Percentiles rank a stretch among this genome's conserved stretches.
These are phyloP conservation scores for Toxostoma redivivum DNA, from an alignment of 2,113 vertebrate genomes.

Conservation along the genomic window DNA sequence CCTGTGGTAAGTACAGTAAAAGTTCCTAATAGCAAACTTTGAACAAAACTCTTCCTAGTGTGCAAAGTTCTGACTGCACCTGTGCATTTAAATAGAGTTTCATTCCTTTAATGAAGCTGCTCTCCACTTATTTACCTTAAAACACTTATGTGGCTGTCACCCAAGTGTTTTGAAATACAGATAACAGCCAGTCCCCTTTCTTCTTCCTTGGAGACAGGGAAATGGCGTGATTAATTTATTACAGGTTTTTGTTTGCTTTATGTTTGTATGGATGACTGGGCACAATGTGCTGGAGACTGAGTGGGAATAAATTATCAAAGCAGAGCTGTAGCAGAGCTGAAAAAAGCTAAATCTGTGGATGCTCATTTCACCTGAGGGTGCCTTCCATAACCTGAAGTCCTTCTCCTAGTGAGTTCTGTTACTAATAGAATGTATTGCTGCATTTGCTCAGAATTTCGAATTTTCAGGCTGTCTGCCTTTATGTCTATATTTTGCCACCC, in stretches of 20 bases:
- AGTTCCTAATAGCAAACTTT: background rate
- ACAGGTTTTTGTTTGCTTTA: slow-evolving; percentile 21
- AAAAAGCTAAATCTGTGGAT: background rate
- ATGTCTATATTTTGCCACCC: background rate
- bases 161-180: slow-evolving; percentile 17
- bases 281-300: background rate
- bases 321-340: background rate
- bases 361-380: background rate
- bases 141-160: slow-evolving; percentile 1
- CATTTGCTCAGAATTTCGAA: background rate
- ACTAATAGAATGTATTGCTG: background rate
- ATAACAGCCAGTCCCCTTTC: background rate
- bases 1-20: background rate
- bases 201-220: slow-evolving; percentile 2
- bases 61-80: background rate
- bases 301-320: slow-evolving; percentile 45
- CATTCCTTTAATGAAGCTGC: background rate
- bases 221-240: slow-evolving; percentile 52
- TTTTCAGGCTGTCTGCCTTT: background rate
- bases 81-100: background rate
- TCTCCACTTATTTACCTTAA: background rate
- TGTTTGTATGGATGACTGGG: background rate
- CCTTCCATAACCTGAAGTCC: background rate
- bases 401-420: background rate
- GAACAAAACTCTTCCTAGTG: background rate